Conservation (phyloP, 2,113 vertebrate genomes). For the Atractosteus spatula region DNA sequence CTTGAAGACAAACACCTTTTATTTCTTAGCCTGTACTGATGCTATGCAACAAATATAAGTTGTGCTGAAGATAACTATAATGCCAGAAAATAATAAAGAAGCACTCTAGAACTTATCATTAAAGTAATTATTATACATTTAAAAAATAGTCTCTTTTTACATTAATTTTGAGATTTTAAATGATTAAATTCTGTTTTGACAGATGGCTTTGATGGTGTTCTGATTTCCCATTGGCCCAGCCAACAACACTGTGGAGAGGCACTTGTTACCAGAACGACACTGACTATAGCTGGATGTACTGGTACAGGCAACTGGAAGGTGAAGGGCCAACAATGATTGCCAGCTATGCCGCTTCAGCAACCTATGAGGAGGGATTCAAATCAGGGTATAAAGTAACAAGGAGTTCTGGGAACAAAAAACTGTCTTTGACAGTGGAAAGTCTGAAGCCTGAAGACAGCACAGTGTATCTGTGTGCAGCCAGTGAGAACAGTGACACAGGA, state of each 20-base stretch:
- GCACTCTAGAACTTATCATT: too few species aligned
- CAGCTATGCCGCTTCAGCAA: background rate
- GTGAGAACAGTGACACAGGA: slow-evolving; percentile 24
- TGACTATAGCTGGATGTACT: slow-evolving; percentile 33
- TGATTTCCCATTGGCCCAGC: slow-evolving; percentile 35
- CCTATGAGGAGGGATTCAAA: slow-evolving; percentile 21
- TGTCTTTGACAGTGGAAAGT: slow-evolving; percentile 27
- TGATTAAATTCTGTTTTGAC: too few species aligned
- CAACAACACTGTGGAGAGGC: slow-evolving; percentile 14
- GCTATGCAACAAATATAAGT: too few species aligned
- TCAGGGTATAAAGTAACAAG: slow-evolving; percentile 12
- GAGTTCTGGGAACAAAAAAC: slow-evolving; percentile 19
- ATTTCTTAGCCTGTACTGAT: too few species aligned
- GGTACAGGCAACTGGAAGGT: slow-evolving; percentile 29
- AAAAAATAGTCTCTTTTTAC: too few species aligned
- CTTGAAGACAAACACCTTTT: too few species aligned
- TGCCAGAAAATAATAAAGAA: too few species aligned
- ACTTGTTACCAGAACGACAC: slow-evolving; percentile 38
- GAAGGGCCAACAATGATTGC: slow-evolving; percentile 22
- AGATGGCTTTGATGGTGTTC: slow-evolving; percentile 14
- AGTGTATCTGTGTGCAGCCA: slow-evolving; percentile 37
- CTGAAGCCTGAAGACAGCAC: slow-evolving; percentile 10
- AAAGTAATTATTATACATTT: too few species aligned
- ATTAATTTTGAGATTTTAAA: too few species aligned
- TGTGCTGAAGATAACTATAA: too few species aligned